Evolutionary conservation across 2,888 invertebrate genomes (phyloP), one percentile per base, ranked within the genome.

Genomic region (Oligia latruncula): DNA sequence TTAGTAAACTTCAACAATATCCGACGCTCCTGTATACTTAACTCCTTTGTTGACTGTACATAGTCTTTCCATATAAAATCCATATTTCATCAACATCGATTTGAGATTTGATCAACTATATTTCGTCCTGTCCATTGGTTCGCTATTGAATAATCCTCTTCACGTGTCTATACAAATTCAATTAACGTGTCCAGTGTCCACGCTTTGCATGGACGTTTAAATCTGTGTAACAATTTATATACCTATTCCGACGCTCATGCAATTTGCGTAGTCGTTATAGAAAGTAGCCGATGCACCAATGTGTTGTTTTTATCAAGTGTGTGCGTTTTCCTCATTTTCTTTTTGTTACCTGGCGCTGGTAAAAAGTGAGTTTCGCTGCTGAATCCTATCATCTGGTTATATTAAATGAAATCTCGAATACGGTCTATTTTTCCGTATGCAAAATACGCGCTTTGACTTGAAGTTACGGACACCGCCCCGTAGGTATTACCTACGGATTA

Each of bases 191-290:
- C 75, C 73, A 76, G 71, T 87, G 76, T 83, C 73, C 77, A 74
- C 76, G 71, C 68, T 78, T 84, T 74, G 81, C 83, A 86, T 77
- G 77, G 70, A 77, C 75, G 73, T 83, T 72, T 66, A 78, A 83
- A 85, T 75, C 70, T 81, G 78, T 82, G 46, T 81, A 80, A 77
- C 60, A 78, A 83, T 74, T 76, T 83, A 80, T 73, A 74, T 82
- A n/a, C n/a, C n/a, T n/a, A 81, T 84, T 86, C 77, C n/a, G 81
- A 74, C 76, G 81, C 84, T 88, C 90, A 91, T 90, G 91, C 91
- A 87, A 92, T 88, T 88, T 81, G 84, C 85, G 81, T 78, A 81
- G 79, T 77, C 83, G 81, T 77, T 71, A 81, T 89, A 89, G 90
- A 91, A 91, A 91, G 89, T 90, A 74, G 76, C 35, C 13, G 67